Percentiles rank a stretch among this genome's conserved stretches.
Evolutionary conservation across 2,113 vertebrate genomes (phyloP).

Genomic region (Trematocara variabile): DNA sequence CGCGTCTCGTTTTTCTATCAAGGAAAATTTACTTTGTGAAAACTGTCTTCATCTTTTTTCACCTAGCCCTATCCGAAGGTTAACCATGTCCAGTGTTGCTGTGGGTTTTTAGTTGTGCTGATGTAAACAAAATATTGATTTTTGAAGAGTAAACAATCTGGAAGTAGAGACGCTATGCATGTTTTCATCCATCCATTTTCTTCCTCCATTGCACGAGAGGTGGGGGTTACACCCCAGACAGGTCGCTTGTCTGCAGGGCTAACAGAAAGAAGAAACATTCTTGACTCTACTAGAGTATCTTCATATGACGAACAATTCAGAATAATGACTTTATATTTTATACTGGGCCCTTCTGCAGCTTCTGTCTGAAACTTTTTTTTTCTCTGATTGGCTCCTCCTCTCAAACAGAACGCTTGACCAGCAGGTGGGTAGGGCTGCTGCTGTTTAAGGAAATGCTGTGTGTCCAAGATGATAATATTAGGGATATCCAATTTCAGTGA

Average conservation of each 20-base stretch:
- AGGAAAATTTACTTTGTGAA: not conserved
- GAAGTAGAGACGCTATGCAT: not conserved
- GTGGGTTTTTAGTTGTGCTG: not conserved
- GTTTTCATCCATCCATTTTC: not conserved
- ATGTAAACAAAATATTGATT: not conserved
- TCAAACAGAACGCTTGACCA: not conserved
- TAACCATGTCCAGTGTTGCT: not conserved
- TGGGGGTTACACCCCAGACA: not conserved
- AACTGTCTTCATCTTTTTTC: not conserved
- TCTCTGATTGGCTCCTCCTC: not conserved
- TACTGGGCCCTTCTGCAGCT: not conserved
- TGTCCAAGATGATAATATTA: not conserved
- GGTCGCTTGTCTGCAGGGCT: not conserved
- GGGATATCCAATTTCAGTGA: not conserved
- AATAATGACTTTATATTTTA: not conserved
- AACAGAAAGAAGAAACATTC: not conserved
- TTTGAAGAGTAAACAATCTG: not conserved
- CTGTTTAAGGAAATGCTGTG: not conserved
- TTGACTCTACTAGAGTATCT: not conserved
- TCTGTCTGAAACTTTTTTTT: not conserved
- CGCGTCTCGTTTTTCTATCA: not conserved
- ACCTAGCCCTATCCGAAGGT: not conserved
- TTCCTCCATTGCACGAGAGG: not conserved
- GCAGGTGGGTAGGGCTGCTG: not conserved
- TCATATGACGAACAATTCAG: not conserved